Evolutionary conservation across 2,888 invertebrate species (phyloP).

Genomic region (Halocaridina rubra): DNA sequence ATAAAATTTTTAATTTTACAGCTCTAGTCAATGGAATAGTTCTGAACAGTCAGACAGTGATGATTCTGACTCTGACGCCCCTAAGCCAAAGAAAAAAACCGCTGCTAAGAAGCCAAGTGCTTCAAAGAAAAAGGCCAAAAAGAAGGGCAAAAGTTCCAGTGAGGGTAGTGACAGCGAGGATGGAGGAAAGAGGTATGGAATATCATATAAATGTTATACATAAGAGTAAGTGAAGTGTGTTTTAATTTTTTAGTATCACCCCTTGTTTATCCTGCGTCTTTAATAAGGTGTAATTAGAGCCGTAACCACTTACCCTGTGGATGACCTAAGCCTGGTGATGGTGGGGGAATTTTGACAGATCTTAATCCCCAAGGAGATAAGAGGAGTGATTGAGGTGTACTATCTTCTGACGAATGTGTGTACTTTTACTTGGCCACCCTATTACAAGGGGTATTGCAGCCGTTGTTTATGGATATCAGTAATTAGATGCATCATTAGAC

Average conservation of each 20-base stretch:
- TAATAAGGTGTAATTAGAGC: too few relatives aligned
- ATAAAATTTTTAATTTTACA: neutral
- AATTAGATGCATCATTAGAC: too few relatives aligned
- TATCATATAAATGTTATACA: neutral
- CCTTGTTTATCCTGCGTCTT: too few relatives aligned
- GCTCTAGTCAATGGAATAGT: slow-evolving; percentile 56
- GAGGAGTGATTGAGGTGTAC: too few relatives aligned
- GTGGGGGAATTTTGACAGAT: too few relatives aligned
- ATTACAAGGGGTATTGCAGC: too few relatives aligned
- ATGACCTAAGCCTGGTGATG: too few relatives aligned
- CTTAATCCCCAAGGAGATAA: too few relatives aligned
- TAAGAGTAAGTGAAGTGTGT: neutral
- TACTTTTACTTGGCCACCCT: too few relatives aligned
- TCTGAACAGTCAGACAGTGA: slow-evolving; percentile 52
- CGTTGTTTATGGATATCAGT: too few relatives aligned
- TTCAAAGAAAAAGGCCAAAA: slow-evolving; percentile 24
- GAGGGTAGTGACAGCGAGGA: slow-evolving; percentile 55
- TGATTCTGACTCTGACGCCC: slow-evolving; percentile 31
- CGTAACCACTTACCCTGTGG: too few relatives aligned
- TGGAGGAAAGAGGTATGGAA: slow-evolving; percentile 35
- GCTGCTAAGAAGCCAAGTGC: slow-evolving; percentile 26
- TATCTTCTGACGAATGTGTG: too few relatives aligned
- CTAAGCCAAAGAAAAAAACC: slow-evolving; percentile 7
- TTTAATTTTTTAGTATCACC: neutral
- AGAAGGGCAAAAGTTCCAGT: slow-evolving; percentile 25